Base-by-base conservation (phyloP, 2,888 invertebrate species). In the Rosalia funebris region DNA sequence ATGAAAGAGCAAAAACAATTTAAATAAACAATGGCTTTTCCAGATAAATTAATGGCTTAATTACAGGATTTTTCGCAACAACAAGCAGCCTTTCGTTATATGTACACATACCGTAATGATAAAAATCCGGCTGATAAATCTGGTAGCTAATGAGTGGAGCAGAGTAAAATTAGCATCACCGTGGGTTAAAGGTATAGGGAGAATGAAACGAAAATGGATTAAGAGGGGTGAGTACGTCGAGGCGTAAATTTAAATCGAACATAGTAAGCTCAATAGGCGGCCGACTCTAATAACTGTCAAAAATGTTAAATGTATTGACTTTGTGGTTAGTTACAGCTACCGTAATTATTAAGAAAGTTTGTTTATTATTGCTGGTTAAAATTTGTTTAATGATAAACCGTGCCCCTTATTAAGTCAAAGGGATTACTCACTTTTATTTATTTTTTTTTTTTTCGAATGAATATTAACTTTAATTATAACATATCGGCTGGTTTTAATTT, bases 281-380 rank as follows among this genome's bases (percentile, higher is more conserved):
- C 31, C 14, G 61, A 56, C 48, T 57, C 60, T 58, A 65, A 63
- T 62, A 66, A 64, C 57, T 60, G 63, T 63, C 60, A 65, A 62
- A 64, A 56, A 62, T 64, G 57, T 61, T 58, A 60, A 53, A 62
- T 62, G 61, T 57, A 57, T 62, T 62, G 58, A 53, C 57, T 63
- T 60, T 58, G 60, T 34, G 57, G 58, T 57, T 58, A 59, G 54
- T 62, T 55, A 65, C 56, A 44, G n/a, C n/a, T n/a, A n/a, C n/a
- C n/a, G n/a, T n/a, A n/a, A n/a, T n/a, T n/a, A n/a, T n/a, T n/a
- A n/a, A n/a, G n/a, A n/a, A n/a, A n/a, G n/a, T n/a, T n/a, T n/a
- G n/a, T n/a, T n/a, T n/a, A n/a, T n/a, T n/a, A n/a, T n/a, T n/a
- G n/a, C n/a, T n/a, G n/a, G n/a, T n/a, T n/a, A n/a, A n/a, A n/a